These are phyloP conservation scores for Chelonia mydas DNA, from an alignment of 2,797 vertebrate genomes.

Conservation along the genomic window DNA sequence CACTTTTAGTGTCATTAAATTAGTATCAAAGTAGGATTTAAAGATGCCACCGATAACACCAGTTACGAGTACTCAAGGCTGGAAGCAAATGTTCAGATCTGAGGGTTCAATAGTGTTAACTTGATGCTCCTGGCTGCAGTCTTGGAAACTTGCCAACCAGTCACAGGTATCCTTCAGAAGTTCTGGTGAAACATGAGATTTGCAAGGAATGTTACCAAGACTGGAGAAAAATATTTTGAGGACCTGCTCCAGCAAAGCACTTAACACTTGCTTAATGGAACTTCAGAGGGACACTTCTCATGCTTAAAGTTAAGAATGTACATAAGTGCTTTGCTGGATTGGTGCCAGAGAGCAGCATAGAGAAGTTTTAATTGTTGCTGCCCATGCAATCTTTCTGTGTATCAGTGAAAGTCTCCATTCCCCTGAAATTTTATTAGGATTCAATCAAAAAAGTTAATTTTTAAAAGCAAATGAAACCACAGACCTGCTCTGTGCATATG, in stretches of 20 bases:
- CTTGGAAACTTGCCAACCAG: background rate
- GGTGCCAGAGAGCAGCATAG: rapidly evolving
- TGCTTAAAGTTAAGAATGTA: rapidly evolving
- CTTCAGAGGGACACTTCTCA: background rate
- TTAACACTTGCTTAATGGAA: background rate
- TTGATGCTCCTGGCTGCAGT: too few species aligned
- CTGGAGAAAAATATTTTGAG: background rate
- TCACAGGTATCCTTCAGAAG: background rate
- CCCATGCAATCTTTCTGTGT: background rate
- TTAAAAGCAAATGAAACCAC: background rate
- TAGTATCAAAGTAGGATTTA: background rate
- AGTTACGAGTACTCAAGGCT: background rate
- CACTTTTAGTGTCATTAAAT: background rate
- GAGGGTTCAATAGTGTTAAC: background rate
- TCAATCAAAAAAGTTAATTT: background rate
- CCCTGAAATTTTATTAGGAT: background rate
- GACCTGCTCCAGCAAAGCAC: background rate
- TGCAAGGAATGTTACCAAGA: background rate
- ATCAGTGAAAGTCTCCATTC: background rate
- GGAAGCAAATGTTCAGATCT: background rate
- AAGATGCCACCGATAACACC: background rate
- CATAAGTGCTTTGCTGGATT: background rate
- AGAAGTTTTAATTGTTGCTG: background rate
- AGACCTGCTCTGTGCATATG: background rate
- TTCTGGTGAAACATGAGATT: rapidly evolving